Evolutionary conservation across 2,113 vertebrate species (phyloP).

Genomic region (Aix galericulata): DNA sequence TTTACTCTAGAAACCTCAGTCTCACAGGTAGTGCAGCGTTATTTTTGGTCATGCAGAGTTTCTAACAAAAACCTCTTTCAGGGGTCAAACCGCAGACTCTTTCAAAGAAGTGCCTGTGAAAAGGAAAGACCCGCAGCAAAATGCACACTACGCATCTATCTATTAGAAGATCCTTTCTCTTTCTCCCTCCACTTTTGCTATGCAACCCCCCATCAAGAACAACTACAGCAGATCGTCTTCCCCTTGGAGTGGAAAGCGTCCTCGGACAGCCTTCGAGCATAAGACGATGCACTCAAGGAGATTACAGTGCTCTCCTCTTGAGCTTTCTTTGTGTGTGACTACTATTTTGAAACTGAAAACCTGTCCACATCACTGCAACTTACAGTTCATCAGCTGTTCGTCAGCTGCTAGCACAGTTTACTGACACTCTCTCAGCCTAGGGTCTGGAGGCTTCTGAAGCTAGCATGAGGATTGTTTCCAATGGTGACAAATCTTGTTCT

Average conservation of each 20-base stretch:
- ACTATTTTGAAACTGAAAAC: background rate
- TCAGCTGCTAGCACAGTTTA: background rate
- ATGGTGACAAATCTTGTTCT: background rate
- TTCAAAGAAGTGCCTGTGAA: background rate
- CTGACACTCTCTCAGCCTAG: fast-evolving
- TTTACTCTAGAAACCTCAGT: background rate
- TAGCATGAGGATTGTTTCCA: background rate
- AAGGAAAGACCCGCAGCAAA: background rate
- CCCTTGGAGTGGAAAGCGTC: background rate
- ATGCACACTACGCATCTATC: background rate
- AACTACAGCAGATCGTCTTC: background rate
- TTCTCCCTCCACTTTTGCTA: background rate
- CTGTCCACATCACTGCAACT: background rate
- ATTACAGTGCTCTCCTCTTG: background rate
- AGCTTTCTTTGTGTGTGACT: background rate
- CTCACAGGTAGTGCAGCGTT: background rate
- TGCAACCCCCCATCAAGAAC: background rate
- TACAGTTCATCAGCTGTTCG: background rate
- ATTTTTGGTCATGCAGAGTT: background rate
- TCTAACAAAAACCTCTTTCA: background rate
- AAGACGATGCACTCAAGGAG: background rate
- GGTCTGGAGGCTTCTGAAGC: background rate
- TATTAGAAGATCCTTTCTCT: background rate
- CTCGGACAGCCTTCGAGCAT: background rate
- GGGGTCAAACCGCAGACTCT: background rate